These are phyloP conservation scores for Athalia circularis DNA, from an alignment of 2,888 invertebrate genomes.

Conservation along the genomic window DNA sequence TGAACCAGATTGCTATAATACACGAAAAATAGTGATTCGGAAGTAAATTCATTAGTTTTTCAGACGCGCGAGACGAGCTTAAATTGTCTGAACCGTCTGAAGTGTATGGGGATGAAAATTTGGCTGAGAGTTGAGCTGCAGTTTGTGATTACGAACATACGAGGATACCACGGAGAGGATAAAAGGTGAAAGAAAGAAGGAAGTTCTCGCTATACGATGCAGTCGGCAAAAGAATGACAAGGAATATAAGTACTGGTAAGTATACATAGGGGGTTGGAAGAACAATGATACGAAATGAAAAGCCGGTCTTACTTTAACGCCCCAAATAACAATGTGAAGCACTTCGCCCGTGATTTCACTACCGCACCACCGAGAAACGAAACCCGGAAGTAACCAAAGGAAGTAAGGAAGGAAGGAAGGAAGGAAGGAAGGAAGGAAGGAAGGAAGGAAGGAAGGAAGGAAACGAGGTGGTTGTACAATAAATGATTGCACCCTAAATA, in stretches of 20 bases:
- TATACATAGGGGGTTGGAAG: not conserved
- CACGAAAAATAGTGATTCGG: no score
- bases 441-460: not conserved
- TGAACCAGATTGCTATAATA: no score
- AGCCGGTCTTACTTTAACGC: slow-evolving; percentile 32
- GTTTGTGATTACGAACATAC: not conserved
- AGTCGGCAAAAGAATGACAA: no score
- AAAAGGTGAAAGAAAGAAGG: no score
- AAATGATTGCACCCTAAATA: not conserved
- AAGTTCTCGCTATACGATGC: no score
- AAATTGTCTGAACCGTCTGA: slow-evolving; percentile 12
- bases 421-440: not conserved
- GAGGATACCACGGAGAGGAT: not conserved
- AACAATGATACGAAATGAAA: slow-evolving; percentile 25
- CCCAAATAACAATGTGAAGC: slow-evolving; percentile 30
- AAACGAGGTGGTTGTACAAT: not conserved
- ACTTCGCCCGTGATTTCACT: slow-evolving; percentile 21
- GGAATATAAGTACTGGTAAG: not conserved
- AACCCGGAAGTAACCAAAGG: not conserved
- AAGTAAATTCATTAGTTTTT: no score
- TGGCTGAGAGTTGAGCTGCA: not conserved
- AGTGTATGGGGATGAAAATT: not conserved
- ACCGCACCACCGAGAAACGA: not conserved
- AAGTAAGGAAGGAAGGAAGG: not conserved
- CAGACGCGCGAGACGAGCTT: no score